These are phyloP conservation scores for Zootermopsis nevadensis DNA, from an alignment of 2,888 invertebrate species.

Conservation along the genomic window DNA sequence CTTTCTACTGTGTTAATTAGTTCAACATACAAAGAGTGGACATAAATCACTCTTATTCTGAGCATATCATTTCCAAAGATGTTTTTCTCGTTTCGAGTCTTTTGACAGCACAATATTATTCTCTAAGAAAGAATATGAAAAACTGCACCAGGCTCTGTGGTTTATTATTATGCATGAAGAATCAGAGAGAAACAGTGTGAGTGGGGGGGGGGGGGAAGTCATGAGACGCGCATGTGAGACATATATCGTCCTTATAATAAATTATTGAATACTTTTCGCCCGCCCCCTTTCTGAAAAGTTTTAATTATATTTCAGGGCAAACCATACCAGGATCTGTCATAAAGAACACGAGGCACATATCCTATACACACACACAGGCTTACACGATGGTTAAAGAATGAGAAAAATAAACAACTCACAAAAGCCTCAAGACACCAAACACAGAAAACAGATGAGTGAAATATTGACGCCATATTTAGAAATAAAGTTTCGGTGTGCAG, in stretches of 20 bases:
- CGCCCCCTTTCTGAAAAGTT: constrained; percentile 31
- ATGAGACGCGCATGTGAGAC: constrained; percentile 28
- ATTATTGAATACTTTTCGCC: constrained; percentile 32
- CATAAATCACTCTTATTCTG: constrained; percentile 10
- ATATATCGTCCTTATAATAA: constrained; percentile 41
- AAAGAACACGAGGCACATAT: background rate
- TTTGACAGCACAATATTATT: constrained; percentile 44
- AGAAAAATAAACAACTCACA: constrained; percentile 5
- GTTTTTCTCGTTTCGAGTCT: constrained; percentile 39
- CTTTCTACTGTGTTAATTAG: background rate
- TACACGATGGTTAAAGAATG: constrained; percentile 7
- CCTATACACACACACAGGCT: background rate
- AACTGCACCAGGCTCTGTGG: constrained; percentile 35
- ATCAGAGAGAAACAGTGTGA: background rate
- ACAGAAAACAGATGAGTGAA: constrained; percentile 25
- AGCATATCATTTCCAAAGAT: constrained; percentile 20
- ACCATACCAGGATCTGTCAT: constrained; percentile 39
- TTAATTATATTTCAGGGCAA: constrained; percentile 42
- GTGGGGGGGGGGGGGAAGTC: background rate
- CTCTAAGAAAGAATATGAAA: constrained; percentile 36
- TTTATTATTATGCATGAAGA: constrained; percentile 42
- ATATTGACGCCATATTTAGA: constrained; percentile 14
- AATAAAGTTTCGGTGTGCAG: constrained; percentile 7
- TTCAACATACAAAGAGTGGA: constrained; percentile 1
- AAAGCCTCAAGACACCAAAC: constrained; percentile 25